A percentile compares a stretch with the other conserved stretches of the same genome.
Evolutionary conservation across 2,888 invertebrate genomes (phyloP).

Genomic region (Therioaphis trifolii): DNA sequence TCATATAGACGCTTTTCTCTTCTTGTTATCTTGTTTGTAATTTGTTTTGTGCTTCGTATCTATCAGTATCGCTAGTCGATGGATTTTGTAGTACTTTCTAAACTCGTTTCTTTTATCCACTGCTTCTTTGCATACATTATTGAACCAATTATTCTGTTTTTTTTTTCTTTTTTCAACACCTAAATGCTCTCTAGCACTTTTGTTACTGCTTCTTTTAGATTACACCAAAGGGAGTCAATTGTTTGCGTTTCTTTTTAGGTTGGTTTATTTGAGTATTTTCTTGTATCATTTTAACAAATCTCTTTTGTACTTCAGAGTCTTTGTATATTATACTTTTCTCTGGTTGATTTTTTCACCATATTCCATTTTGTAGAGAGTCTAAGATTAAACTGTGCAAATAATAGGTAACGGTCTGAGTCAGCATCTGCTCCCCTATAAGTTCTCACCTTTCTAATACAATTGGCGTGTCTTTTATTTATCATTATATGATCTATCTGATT

Average conservation of each 20-base stretch:
- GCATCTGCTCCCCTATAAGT: conserved; percentile 11
- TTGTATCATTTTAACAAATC: conserved; percentile 42
- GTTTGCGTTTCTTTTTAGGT: conserved; percentile 12
- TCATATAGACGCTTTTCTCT: conserved; percentile 37
- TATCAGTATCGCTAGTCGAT: conserved; percentile 12
- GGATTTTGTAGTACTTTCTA: conserved; percentile 22
- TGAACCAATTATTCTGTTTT: conserved; percentile 21
- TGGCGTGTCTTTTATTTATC: no score
- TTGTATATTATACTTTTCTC: conserved; percentile 32
- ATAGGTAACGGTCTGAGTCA: conserved; percentile 33
- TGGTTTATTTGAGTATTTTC: conserved; percentile 23
- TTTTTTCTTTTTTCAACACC: conserved; percentile 23
- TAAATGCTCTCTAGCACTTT: conserved; percentile 1
- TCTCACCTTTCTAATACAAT: no score
- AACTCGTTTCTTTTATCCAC: conserved; percentile 47
- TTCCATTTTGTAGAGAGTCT: conserved; percentile 40
- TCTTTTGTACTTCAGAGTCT: conserved; percentile 37
- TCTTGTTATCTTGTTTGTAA: conserved; percentile 34
- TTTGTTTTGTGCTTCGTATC: conserved; percentile 28
- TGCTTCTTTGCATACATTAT: conserved; percentile 38
- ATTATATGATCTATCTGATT: no score
- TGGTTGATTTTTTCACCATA: conserved; percentile 29
- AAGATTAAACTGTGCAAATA: conserved; percentile 11
- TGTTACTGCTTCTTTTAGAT: conserved; percentile 33
- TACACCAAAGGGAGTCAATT: conserved; percentile 10